Evolutionary conservation across 1,140 invertebrate species (phyloP).

Genomic region (Nephila pilipes): DNA sequence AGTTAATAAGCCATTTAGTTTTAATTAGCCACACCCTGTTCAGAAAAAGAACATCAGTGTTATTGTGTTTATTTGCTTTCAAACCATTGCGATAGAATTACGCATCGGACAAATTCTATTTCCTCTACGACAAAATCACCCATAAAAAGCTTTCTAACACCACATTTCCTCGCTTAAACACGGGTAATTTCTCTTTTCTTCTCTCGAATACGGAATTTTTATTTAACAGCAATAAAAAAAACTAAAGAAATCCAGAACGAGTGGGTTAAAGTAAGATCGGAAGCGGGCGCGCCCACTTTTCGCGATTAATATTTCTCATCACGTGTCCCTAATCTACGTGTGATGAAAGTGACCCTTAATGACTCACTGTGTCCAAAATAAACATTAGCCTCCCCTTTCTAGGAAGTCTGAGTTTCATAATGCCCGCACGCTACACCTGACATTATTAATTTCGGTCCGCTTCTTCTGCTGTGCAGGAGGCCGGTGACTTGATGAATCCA

Average conservation of each 20-base stretch:
- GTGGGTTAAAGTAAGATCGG: not conserved
- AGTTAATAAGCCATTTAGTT: not conserved
- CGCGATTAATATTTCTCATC: constrained; percentile 52
- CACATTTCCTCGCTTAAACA: not conserved
- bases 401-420: constrained; percentile 49
- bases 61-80: not conserved
- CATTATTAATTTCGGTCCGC: constrained; percentile 69
- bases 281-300: constrained; percentile 42
- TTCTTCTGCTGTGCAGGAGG: not conserved
- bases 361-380: constrained; percentile 75
- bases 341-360: constrained; percentile 76
- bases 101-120: not conserved
- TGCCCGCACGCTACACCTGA: constrained; percentile 57
- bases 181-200: not conserved
- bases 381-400: constrained; percentile 65
- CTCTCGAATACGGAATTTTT: not conserved
- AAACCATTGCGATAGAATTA: not conserved
- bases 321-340: constrained; percentile 67
- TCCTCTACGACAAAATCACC: not conserved
- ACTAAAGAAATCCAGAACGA: not conserved
- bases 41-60: not conserved
- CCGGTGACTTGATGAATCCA: constrained; percentile 12
- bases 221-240: not conserved
- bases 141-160: not conserved
- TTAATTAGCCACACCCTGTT: not conserved